phyloP scores from a whole-genome alignment of 2,888 invertebrate species.

The Psococerastis gibbosa region DNA sequence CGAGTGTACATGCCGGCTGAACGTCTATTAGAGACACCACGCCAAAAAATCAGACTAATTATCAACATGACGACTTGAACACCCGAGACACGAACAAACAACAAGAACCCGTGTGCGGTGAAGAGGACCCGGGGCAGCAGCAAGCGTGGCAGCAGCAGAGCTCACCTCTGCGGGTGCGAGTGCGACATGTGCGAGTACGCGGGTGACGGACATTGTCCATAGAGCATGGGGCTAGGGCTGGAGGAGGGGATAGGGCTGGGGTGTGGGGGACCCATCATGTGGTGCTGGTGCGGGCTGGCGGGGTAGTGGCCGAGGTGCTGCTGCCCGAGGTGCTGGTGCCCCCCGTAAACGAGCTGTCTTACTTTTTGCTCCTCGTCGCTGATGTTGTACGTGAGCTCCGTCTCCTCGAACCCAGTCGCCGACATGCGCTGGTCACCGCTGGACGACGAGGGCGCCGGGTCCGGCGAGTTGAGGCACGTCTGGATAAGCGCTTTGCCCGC shows the following conservation, averaged over 20 bases:
- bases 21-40: too few species aligned
- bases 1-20: too few species aligned
- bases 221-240: constrained; percentile 53
- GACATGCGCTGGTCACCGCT: constrained; percentile 87
- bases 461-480: constrained; percentile 94
- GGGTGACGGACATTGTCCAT: constrained; percentile 48
- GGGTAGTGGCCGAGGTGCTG: constrained; percentile 22
- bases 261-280: constrained; percentile 42
- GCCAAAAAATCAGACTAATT: too few species aligned
- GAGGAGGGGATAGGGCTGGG: constrained; percentile 36
- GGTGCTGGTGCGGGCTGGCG: constrained; percentile 27
- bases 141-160: constrained; percentile 11
- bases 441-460: constrained; percentile 42
- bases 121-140: too few species aligned
- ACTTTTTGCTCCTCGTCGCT: constrained; percentile 92
- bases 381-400: constrained; percentile 92
- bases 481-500: constrained; percentile 95
- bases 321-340: constrained; percentile 21
- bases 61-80: too few species aligned
- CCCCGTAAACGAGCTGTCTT: constrained; percentile 83
- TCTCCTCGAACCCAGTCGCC: constrained; percentile 96
- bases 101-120: constrained; percentile 8
- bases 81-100: constrained; percentile 17
- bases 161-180: constrained; percentile 68
- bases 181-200: constrained; percentile 47